Percentiles rank a stretch among this genome's conserved stretches.
phyloP scores from a whole-genome alignment of 2,797 vertebrate species.

The Tokudaia muenninki region DNA sequence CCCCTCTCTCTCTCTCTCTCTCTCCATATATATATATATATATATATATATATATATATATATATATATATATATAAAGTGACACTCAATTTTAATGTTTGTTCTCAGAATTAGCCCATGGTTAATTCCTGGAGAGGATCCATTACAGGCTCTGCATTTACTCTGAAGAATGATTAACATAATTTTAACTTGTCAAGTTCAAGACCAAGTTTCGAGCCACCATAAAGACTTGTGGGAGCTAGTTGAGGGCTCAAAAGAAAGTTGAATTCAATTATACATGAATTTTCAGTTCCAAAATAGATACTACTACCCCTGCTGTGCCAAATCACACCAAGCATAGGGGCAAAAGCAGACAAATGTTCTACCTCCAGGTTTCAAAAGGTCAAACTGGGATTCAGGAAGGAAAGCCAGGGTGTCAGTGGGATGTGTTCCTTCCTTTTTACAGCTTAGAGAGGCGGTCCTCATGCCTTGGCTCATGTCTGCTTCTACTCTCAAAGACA shows the following conservation, averaged over 20 bases:
- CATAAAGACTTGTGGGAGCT: neutral
- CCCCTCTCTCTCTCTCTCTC: no score
- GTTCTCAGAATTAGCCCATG: constrained; percentile 41
- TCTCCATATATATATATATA: no score
- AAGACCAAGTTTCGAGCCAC: neutral
- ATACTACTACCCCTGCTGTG: neutral
- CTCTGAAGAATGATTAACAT: constrained; percentile 15
- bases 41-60: no score
- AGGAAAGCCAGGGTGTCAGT: neutral
- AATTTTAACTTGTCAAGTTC: constrained; percentile 14
- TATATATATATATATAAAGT: neutral
- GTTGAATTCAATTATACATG: neutral
- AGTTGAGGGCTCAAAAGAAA: neutral
- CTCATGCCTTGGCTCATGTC: neutral
- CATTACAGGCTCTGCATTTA: constrained; percentile 24
- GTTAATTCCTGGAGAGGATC: neutral
- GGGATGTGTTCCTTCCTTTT: neutral
- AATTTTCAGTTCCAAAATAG: neutral
- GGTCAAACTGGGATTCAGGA: neutral
- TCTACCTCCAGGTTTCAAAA: neutral
- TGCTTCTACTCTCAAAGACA: neutral
- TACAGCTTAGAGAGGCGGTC: neutral
- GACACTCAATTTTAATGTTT: neutral
- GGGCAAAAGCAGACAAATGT: neutral
- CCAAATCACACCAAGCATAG: neutral